phyloP scores from a whole-genome alignment of 1,140 invertebrate genomes.

The Trialeurodes vaporariorum region DNA sequence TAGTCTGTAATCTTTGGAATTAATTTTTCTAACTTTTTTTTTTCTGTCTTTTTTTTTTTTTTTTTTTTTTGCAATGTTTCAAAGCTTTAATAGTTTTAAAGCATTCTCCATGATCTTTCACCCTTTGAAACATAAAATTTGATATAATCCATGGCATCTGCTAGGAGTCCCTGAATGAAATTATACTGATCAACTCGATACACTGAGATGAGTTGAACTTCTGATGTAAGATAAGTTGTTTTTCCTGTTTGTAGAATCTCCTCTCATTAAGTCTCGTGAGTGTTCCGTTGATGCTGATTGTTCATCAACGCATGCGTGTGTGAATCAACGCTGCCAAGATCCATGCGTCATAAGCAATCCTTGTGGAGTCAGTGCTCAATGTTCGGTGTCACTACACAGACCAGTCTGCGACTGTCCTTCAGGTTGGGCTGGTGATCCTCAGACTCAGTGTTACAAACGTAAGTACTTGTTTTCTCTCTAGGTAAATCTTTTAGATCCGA shows the following conservation, averaged over 20 bases:
- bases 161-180: too few relatives aligned
- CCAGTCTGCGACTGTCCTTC: constrained; percentile 68
- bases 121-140: too few relatives aligned
- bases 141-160: too few relatives aligned
- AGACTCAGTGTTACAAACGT: constrained; percentile 76
- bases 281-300: constrained; percentile 62
- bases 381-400: constrained; percentile 55
- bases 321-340: constrained; percentile 63
- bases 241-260: background rate
- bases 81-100: too few relatives aligned
- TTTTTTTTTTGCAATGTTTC: background rate
- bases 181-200: too few relatives aligned
- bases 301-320: constrained; percentile 58
- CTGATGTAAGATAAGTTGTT: too few relatives aligned
- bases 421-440: constrained; percentile 76
- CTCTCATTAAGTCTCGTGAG: too few relatives aligned
- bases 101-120: too few relatives aligned
- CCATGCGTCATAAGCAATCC: constrained; percentile 61
- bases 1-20: too few relatives aligned
- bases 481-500: too few relatives aligned
- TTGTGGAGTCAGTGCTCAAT: constrained; percentile 67
- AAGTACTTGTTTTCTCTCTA: too few relatives aligned
- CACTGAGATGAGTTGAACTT: too few relatives aligned
- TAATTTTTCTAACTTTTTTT: background rate
- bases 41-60: background rate